Conservation (phyloP, 2,797 vertebrate genomes). For the Avahi laniger region DNA sequence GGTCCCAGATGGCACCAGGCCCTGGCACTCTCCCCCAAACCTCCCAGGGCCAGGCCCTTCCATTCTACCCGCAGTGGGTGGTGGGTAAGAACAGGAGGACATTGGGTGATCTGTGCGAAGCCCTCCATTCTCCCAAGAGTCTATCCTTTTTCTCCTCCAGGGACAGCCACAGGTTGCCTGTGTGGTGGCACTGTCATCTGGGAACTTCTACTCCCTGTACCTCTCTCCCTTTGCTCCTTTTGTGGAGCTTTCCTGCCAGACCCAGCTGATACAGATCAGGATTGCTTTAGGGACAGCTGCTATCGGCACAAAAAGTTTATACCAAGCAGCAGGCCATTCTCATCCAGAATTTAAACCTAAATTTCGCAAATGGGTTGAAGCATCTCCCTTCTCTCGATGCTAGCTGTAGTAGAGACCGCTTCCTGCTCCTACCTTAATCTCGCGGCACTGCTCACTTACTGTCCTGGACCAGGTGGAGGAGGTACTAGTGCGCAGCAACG, state of each 20-base stretch:
- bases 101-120: background rate
- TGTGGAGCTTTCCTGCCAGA: background rate
- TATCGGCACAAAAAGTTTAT: background rate
- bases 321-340: too few relatives aligned
- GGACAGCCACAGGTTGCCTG: background rate
- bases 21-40: background rate
- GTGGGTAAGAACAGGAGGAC: background rate
- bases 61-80: accelerated
- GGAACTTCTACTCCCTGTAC: background rate
- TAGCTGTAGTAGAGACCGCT: background rate
- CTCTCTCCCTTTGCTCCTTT: background rate
- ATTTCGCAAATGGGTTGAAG: background rate
- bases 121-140: too few relatives aligned
- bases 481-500: accelerated
- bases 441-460: background rate
- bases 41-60: background rate
- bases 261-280: background rate
- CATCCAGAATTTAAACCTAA: background rate
- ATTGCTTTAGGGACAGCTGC: too few relatives aligned
- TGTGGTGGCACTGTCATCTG: background rate
- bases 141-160: too few relatives aligned
- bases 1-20: background rate
- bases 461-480: background rate
- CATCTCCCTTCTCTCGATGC: background rate
- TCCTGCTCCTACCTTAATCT: accelerated